Evolutionary conservation across 2,113 vertebrate species (phyloP).

Genomic region (Corvus cornix): DNA sequence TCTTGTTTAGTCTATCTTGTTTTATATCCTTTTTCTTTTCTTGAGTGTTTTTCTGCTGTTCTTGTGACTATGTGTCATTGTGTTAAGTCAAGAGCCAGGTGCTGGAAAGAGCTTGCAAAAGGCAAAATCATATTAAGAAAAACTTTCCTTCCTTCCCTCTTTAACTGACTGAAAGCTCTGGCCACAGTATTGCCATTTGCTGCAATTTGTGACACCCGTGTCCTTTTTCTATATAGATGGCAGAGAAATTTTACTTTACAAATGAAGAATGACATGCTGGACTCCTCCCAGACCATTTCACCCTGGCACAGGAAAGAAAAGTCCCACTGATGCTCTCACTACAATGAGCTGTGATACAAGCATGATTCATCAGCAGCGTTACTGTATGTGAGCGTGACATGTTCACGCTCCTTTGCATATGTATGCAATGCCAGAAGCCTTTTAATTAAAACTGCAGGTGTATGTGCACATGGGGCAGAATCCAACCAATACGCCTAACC

Average conservation of each 20-base stretch:
- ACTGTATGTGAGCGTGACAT: fast-evolving
- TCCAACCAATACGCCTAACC: not conserved
- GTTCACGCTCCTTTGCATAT: not conserved
- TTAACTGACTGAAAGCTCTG: not conserved
- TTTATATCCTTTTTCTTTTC: not conserved
- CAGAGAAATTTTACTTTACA: not conserved
- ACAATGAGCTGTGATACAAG: not conserved
- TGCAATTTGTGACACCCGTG: not conserved
- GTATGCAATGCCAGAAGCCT: not conserved
- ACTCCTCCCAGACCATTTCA: not conserved
- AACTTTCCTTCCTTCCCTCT: not conserved
- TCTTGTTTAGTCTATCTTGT: not conserved
- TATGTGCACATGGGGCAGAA: not conserved
- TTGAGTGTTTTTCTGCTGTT: not conserved
- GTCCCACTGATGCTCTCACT: not conserved
- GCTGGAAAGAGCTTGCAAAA: not conserved
- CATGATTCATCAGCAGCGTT: not conserved
- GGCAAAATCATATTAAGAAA: not conserved
- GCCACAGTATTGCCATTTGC: not conserved
- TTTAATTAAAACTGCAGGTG: not conserved
- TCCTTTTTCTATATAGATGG: not conserved
- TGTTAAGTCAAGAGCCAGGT: not conserved
- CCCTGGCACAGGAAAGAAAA: not conserved
- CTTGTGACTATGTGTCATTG: not conserved
- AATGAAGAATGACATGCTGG: not conserved